These are phyloP conservation scores for Drosophila ficusphila DNA, from an alignment of 1,140 invertebrate species.

Conservation along the genomic window DNA sequence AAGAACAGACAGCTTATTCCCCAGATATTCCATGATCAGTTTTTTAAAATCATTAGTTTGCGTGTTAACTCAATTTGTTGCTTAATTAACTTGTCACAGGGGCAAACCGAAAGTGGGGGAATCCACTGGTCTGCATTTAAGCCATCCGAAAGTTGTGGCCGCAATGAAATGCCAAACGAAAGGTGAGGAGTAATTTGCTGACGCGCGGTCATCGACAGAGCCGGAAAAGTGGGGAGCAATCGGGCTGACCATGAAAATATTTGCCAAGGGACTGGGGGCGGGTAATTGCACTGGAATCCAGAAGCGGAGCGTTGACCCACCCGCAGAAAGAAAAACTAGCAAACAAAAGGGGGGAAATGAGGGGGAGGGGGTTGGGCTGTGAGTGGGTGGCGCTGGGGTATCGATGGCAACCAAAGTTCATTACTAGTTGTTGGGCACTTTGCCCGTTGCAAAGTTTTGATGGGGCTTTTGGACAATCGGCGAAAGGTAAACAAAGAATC, in stretches of 20 bases:
- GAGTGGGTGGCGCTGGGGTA: constrained; percentile 1
- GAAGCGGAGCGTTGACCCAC: constrained; percentile 34
- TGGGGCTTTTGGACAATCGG: constrained; percentile 41
- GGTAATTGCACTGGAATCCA: constrained; percentile 36
- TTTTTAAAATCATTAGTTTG: no score
- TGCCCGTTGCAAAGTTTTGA: constrained; percentile 19
- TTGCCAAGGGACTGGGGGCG: constrained; percentile 10
- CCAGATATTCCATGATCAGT: no score
- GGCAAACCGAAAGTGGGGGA: no score
- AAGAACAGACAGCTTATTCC: no score
- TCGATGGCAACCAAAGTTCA: constrained; percentile 55
- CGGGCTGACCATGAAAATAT: constrained; percentile 50
- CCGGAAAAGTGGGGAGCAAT: constrained; percentile 6
- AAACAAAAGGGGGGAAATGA: not conserved
- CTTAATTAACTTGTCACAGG: no score
- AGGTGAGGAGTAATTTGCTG: not conserved
- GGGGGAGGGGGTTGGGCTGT: not conserved
- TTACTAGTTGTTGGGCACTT: constrained; percentile 49
- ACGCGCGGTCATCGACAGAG: constrained; percentile 12
- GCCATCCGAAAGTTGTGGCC: constrained; percentile 10
- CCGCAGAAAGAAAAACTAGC: constrained; percentile 19
- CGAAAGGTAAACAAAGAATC: constrained; percentile 76
- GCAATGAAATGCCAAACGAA: not conserved
- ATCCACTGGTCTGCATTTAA: no score
- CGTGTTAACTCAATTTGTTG: no score